Evolutionary conservation across 2,797 vertebrate genomes (phyloP), one percentile per base, ranked within the genome.

Genomic region (Nannoperca obscura): DNA sequence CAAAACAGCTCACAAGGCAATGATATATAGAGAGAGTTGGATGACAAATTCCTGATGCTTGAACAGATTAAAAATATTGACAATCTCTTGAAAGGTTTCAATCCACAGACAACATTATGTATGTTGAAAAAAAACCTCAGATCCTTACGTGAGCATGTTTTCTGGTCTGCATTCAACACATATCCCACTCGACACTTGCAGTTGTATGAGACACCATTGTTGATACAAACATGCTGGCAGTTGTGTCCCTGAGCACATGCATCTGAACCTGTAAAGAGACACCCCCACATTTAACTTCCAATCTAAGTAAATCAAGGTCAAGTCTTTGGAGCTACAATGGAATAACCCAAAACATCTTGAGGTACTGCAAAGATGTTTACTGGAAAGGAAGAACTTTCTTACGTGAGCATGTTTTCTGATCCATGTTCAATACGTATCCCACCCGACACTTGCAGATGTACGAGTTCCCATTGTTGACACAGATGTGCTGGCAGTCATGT

Each of bases 401-500:
- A 95, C 96, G 89, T 78, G 95, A 93, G 85, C 96, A 96, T 0
- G 92, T 96, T 74, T 88, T 95, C 81, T 76, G 82, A 76, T 97
- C 96, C 27, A 88, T 76, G 27, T 95, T 96, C 82, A 97, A 82
- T 76, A 69, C 70, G 40, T 93, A 96, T 60, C 96, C 96, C 14
- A 83, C 84, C 2, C 71, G 90, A 89, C 96, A 97, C 85, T 88
- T 91, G 9, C 97, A 97, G 49, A 88, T 85, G 19, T 92, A 94
- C 20, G 88, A 92, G 40, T 89, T 93, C 0, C 74, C 83, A 2
- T 71, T 92, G 2, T 90, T 94, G 80, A 93, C 75, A 2, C 96
- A 97, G 60, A 94, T 54, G 36, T 96, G 96, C 82, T 96, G 92
- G 12, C 96, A 97, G 58, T 93, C 85, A 0, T 97, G 94, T 76